Conservation (phyloP, 2,113 vertebrate genomes). For the Rousettus leschenaultii region DNA sequence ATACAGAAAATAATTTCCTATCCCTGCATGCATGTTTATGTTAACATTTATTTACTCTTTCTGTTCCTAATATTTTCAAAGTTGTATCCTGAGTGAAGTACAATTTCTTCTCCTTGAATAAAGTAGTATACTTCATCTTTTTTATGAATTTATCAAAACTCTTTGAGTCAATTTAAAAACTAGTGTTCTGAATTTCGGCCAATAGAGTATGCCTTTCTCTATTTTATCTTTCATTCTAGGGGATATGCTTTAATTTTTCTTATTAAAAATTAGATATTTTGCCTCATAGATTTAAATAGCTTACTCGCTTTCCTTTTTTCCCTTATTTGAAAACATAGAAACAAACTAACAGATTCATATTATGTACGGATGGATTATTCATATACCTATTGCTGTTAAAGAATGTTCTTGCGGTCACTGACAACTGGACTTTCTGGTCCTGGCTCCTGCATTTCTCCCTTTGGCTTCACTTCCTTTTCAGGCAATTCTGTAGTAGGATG, state of each 20-base stretch:
- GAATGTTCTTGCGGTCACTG: background rate
- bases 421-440: background rate
- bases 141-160: background rate
- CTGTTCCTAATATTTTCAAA: constrained; percentile 25
- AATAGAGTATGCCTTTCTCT: background rate
- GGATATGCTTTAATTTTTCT: constrained; percentile 25
- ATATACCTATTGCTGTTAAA: background rate
- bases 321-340: background rate
- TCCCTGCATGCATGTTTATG: background rate
- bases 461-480: background rate
- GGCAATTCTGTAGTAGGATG: background rate
- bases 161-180: background rate
- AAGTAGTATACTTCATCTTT: background rate
- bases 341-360: background rate
- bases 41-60: constrained; percentile 37
- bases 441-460: background rate
- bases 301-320: background rate
- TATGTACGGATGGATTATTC: background rate
- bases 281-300: background rate
- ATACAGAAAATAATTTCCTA: background rate
- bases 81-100: background rate
- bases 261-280: background rate
- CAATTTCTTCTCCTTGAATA: background rate
- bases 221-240: background rate
- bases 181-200: background rate